These are phyloP conservation scores for Piaya cayana DNA, from an alignment of 2,113 vertebrate genomes.

Conservation along the genomic window DNA sequence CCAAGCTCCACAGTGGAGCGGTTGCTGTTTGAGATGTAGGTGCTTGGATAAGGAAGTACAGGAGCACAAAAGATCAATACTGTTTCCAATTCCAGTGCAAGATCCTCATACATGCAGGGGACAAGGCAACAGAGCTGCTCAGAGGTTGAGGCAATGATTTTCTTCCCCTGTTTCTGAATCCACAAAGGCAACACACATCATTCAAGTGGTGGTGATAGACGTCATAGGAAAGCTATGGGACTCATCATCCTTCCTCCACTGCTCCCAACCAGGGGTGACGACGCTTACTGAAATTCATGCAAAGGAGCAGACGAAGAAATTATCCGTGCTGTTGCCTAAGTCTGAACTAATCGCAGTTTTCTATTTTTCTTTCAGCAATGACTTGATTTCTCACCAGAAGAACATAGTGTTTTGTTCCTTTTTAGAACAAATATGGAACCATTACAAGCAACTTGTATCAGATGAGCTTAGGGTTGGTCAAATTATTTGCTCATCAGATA, in stretches of 20 bases:
- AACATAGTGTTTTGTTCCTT: neutral
- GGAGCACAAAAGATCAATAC: neutral
- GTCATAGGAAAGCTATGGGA: neutral
- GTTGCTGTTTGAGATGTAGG: neutral
- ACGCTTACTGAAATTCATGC: neutral
- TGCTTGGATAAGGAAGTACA: neutral
- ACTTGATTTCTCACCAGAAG: neutral
- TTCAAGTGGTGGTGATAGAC: neutral
- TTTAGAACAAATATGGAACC: neutral
- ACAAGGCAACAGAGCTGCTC: neutral
- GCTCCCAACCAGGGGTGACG: neutral
- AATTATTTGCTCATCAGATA: neutral
- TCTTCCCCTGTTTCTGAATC: neutral
- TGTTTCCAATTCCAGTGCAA: neutral
- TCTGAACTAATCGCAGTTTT: neutral
- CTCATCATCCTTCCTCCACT: neutral
- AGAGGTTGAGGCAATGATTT: neutral
- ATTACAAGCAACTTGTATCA: neutral
- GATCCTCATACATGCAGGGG: neutral
- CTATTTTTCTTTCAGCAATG: neutral
- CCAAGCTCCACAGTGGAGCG: neutral
- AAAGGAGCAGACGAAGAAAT: neutral
- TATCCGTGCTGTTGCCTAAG: rapidly evolving
- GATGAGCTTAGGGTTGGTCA: neutral
- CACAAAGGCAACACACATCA: neutral